Percentiles rank a stretch among this genome's conserved stretches.
phyloP scores from a whole-genome alignment of 2,113 vertebrate species.

The Nesospiza acunhae region DNA sequence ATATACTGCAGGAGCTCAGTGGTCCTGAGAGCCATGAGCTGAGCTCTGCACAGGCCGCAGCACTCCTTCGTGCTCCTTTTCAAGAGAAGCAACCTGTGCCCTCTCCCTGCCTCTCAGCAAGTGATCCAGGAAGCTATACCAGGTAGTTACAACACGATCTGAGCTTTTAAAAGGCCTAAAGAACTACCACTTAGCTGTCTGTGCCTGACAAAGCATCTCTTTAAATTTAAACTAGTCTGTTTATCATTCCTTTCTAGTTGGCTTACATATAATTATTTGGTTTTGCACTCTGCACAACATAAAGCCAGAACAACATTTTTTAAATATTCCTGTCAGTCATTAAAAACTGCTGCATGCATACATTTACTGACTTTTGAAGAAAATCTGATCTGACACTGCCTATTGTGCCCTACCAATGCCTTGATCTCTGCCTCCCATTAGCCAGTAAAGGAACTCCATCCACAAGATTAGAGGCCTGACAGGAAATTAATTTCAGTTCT shows the following conservation, averaged over 20 bases:
- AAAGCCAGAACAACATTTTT: not conserved
- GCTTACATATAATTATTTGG: not conserved
- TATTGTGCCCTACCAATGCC: not conserved
- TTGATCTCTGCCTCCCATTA: not conserved
- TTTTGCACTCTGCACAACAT: not conserved
- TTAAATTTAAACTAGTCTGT: not conserved
- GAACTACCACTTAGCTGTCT: not conserved
- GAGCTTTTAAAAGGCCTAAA: not conserved
- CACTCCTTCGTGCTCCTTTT: not conserved
- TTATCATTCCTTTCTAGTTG: not conserved
- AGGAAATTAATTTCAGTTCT: conserved; percentile 39
- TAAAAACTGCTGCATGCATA: fast-evolving
- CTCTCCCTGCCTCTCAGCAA: not conserved
- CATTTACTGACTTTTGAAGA: not conserved
- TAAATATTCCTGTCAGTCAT: not conserved
- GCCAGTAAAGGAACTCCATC: not conserved
- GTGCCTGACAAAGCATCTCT: not conserved
- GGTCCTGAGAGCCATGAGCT: not conserved
- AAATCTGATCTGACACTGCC: not conserved
- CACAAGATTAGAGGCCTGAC: not conserved
- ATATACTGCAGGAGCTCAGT: not conserved
- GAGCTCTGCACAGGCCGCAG: not conserved
- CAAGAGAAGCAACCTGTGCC: not conserved
- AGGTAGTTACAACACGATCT: not conserved
- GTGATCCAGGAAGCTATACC: not conserved